Percentiles rank a stretch among this genome's conserved stretches.
phyloP scores from a whole-genome alignment of 1,140 invertebrate species.

The Drosophila ananassae region DNA sequence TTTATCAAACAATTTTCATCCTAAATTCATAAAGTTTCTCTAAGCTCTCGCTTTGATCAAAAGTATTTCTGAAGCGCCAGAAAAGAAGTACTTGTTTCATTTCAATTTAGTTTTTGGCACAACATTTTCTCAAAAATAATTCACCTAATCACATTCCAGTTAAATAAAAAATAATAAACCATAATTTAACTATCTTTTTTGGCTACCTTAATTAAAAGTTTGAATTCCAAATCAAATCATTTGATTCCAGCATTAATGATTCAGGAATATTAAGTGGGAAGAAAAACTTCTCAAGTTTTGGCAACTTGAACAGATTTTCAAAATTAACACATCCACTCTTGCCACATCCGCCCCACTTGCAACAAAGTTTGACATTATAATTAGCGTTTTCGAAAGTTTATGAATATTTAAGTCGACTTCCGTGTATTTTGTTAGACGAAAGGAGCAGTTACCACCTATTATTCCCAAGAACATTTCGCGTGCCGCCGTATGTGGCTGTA shows the following conservation, averaged over 20 bases:
- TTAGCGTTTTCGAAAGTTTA: conserved; percentile 44
- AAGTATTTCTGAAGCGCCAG: background rate
- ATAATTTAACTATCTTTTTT: background rate
- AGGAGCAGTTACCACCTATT: background rate
- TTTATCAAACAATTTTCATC: conserved; percentile 1
- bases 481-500: background rate
- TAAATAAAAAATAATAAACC: too few species aligned
- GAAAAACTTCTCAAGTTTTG: conserved; percentile 42
- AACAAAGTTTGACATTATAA: conserved; percentile 40
- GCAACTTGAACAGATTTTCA: conserved; percentile 39
- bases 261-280: conserved; percentile 24
- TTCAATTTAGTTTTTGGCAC: too few species aligned
- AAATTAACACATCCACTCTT: background rate
- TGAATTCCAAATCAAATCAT: conserved; percentile 27
- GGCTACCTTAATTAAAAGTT: conserved; percentile 16
- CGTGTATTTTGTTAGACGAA: conserved; percentile 21
- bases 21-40: background rate
- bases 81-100: too few species aligned
- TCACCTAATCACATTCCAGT: too few species aligned
- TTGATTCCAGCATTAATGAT: conserved; percentile 43
- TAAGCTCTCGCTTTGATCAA: background rate
- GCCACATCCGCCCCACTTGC: background rate
- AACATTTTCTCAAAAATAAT: too few species aligned
- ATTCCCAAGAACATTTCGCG: conserved; percentile 18
- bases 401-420: conserved; percentile 26